A percentile compares a stretch with the other conserved stretches of the same genome.
Evolutionary conservation across 23 tunicate genomes (phyloP).

Genomic region (Oikopleura dioica): DNA sequence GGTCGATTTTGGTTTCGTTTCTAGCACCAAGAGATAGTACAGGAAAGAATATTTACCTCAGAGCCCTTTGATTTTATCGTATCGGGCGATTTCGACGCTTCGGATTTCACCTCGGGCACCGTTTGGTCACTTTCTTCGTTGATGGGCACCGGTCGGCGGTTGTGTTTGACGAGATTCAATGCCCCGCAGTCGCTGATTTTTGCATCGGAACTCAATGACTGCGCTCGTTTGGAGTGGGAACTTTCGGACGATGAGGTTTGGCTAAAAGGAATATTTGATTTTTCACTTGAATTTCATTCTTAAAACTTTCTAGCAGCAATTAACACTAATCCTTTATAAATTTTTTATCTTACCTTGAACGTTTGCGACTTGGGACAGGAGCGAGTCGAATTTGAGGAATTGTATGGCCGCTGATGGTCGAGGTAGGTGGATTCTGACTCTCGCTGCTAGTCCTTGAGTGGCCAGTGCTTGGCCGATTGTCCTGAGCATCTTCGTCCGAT

Average conservation of each 20-base stretch:
- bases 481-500: background rate
- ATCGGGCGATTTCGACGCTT: background rate
- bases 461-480: background rate
- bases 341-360: slow-evolving; percentile 4
- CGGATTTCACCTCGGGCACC: background rate
- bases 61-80: background rate
- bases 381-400: background rate
- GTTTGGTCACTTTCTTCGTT: background rate
- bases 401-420: background rate
- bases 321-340: too few species aligned
- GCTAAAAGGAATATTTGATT: background rate
- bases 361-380: background rate
- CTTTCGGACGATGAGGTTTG: slow-evolving; percentile 5
- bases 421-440: background rate
- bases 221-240: background rate
- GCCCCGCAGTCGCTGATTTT: slow-evolving; percentile 1
- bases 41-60: too few species aligned
- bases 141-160: background rate
- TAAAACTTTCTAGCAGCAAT: too few species aligned
- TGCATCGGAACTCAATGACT: background rate
- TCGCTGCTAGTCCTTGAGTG: background rate
- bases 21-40: too few species aligned
- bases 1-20: too few species aligned
- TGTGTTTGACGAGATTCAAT: slow-evolving; percentile 1
- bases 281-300: background rate